Conservation (phyloP, 1,140 invertebrate genomes). For the Radopholus similis region DNA sequence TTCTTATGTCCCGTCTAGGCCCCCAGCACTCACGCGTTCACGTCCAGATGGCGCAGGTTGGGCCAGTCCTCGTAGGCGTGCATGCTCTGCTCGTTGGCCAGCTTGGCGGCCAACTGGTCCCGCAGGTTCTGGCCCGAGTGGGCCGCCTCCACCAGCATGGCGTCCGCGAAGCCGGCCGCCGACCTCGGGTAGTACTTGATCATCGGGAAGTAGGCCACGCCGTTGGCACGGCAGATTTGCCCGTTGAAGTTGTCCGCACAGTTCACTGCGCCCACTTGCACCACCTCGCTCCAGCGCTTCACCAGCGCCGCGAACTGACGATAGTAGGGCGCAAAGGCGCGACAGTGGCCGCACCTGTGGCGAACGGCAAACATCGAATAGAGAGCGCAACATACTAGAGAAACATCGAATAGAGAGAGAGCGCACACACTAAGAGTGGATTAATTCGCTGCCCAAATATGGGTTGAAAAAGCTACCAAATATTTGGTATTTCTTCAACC, state of each 20-base stretch:
- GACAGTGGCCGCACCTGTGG: constrained; percentile 58
- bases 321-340: constrained; percentile 58
- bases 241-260: constrained; percentile 58
- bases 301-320: constrained; percentile 50
- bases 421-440: neutral
- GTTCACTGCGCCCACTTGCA: constrained; percentile 51
- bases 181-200: constrained; percentile 56
- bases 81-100: constrained; percentile 51
- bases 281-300: constrained; percentile 40
- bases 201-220: constrained; percentile 56
- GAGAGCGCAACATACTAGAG: no score
- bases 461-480: no score
- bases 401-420: no score
- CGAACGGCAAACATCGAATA: neutral
- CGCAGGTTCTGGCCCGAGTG: constrained; percentile 52
- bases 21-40: constrained; percentile 43
- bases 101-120: constrained; percentile 47
- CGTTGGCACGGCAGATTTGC: constrained; percentile 51
- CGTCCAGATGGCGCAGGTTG: constrained; percentile 50
- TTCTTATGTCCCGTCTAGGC: neutral
- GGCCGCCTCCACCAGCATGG: constrained; percentile 43
- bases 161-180: constrained; percentile 40
- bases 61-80: constrained; percentile 56
- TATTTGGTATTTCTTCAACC: no score
- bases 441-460: no score